Conservation (phyloP, 35 echinoderm and acorn worm species). For the Eucidaris tribuloides region DNA sequence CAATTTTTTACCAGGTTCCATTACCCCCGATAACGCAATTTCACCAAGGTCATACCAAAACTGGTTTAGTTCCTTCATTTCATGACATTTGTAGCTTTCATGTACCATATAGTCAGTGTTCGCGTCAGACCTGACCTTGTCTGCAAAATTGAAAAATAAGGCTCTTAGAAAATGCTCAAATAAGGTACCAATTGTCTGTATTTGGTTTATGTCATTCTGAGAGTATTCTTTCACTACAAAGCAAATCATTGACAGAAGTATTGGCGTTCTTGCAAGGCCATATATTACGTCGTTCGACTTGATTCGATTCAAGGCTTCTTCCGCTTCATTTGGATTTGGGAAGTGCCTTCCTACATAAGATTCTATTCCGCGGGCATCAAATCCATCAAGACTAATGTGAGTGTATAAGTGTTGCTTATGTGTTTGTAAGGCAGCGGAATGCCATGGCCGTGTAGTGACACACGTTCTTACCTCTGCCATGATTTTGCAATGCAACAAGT, state of each 20-base stretch:
- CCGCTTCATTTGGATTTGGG: not conserved
- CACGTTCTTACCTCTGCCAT: not conserved
- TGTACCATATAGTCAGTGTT: not conserved
- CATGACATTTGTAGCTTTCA: not conserved
- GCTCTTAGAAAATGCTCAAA: not conserved
- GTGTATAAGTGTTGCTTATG: not conserved
- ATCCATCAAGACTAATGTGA: constrained; percentile 3
- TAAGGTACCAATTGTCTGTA: not conserved
- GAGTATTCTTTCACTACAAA: not conserved
- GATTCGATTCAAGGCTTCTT: not conserved
- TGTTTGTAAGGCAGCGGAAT: not conserved
- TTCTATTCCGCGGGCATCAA: not conserved
- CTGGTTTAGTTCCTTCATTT: not conserved
- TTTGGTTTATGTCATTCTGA: not conserved
- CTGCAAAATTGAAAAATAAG: not conserved
- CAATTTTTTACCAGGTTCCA: constrained; percentile 6
- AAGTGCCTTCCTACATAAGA: not conserved
- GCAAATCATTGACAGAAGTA: constrained; percentile 9
- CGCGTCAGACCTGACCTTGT: not conserved
- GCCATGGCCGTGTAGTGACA: constrained; percentile 6
- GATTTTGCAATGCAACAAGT: not conserved
- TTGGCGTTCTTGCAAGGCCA: not conserved
- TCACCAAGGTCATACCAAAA: constrained; percentile 14
- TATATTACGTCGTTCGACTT: not conserved
- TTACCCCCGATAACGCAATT: constrained; percentile 3